Percentiles rank a stretch among this genome's conserved stretches.
Conservation (phyloP, 2,113 vertebrate genomes). For the Sinocyclocheilus anshuiensis region DNA sequence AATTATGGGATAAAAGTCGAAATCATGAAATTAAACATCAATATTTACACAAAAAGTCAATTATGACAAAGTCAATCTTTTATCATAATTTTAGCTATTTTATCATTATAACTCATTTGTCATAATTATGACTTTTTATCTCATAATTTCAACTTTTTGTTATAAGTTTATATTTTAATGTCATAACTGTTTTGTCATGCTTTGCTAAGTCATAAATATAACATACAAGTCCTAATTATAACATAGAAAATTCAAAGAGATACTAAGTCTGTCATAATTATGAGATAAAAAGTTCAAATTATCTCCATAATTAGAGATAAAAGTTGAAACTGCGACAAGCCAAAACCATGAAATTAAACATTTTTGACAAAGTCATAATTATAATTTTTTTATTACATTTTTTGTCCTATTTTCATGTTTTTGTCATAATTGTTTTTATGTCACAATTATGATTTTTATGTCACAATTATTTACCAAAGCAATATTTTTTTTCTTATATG, state of each 20-base stretch:
- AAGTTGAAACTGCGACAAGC: too few relatives aligned
- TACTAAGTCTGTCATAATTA: not conserved
- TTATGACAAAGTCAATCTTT: too few relatives aligned
- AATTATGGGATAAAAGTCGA: not conserved
- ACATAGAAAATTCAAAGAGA: too few relatives aligned
- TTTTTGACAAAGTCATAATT: too few relatives aligned
- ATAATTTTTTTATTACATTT: not conserved
- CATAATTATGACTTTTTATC: too few relatives aligned
- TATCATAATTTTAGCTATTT: not conserved
- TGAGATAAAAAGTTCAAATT: not conserved
- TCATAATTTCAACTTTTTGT: not conserved
- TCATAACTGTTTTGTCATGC: too few relatives aligned
- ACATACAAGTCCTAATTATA: too few relatives aligned
- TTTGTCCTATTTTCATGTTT: not conserved
- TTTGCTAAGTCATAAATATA: too few relatives aligned
- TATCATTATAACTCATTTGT: not conserved
- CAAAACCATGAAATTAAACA: too few relatives aligned
- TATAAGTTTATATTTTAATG: too few relatives aligned
- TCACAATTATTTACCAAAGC: not conserved
- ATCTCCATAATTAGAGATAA: too few relatives aligned
- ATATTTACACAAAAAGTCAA: too few relatives aligned
- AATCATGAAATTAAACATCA: not conserved
- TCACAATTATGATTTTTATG: not conserved
- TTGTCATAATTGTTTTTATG: not conserved
- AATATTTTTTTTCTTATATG: not conserved